Evolutionary conservation across 92 coral and sea anemone species (phyloP).

Genomic region (Bergia puertoricense): DNA sequence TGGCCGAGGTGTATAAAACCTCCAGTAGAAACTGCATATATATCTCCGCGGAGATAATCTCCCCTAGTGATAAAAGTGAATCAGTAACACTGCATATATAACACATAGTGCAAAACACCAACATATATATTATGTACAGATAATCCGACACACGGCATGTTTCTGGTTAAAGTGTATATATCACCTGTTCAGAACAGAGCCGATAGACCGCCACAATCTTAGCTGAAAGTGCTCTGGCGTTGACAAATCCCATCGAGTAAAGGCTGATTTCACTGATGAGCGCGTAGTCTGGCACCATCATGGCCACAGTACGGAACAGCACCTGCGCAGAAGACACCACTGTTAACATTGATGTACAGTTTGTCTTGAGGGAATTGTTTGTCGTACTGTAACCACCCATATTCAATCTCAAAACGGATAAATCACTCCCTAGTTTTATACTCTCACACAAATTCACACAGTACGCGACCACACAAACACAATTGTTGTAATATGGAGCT

Average conservation of each 20-base stretch:
- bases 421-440: not conserved
- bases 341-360: not conserved
- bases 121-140: too few species aligned
- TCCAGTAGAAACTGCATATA: too few species aligned
- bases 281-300: conserved; percentile 99
- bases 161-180: not conserved
- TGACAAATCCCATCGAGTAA: conserved; percentile 97
- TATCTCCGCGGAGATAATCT: too few species aligned
- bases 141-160: too few species aligned
- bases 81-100: too few species aligned
- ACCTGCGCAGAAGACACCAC: conserved; percentile 59
- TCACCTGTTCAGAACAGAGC: conserved; percentile 93
- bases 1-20: too few species aligned
- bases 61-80: too few species aligned
- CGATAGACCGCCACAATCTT: conserved; percentile 96
- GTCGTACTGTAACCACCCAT: not conserved
- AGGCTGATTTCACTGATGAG: conserved; percentile 93
- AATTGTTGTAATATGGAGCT: too few species aligned
- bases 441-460: not conserved
- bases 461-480: not conserved
- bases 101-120: too few species aligned
- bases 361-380: not conserved
- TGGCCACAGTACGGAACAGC: conserved; percentile 95
- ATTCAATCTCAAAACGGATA: not conserved
- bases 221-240: conserved; percentile 89